Evolutionary conservation across 1,140 invertebrate genomes (phyloP).

Genomic region (Drosophila azteca): DNA sequence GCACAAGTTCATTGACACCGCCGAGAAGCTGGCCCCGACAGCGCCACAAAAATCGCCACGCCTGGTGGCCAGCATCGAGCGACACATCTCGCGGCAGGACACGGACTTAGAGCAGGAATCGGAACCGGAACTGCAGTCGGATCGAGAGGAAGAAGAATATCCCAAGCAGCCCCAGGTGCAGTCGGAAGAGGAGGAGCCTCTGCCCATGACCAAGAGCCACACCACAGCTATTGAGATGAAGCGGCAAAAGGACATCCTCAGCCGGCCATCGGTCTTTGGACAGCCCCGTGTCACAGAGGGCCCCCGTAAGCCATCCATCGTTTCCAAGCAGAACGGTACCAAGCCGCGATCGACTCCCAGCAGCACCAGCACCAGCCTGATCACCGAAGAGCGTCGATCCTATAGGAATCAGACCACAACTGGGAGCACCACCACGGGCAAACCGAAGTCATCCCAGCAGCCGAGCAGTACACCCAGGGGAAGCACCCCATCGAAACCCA

Average conservation of each 20-base stretch:
- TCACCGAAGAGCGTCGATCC: conserved; percentile 56
- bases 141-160: conserved; percentile 47
- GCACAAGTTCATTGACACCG: conserved; percentile 86
- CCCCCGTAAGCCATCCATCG: conserved; percentile 25
- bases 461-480: conserved; percentile 17
- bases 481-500: conserved; percentile 1
- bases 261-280: conserved; percentile 83
- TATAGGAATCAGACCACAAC: conserved; percentile 41
- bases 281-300: conserved; percentile 16
- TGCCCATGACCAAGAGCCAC: conserved; percentile 70
- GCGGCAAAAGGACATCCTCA: conserved; percentile 84
- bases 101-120: conserved; percentile 25
- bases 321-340: conserved; percentile 6
- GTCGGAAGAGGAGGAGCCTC: conserved; percentile 43
- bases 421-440: not conserved
- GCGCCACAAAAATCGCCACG: conserved; percentile 79
- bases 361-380: conserved; percentile 34
- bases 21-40: conserved; percentile 84
- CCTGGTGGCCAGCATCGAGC: conserved; percentile 83
- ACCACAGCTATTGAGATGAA: conserved; percentile 70
- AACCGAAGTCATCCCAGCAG: conserved; percentile 3
- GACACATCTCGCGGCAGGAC: conserved; percentile 83
- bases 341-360: conserved; percentile 19
- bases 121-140: conserved; percentile 39
- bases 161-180: not conserved